phyloP scores from a whole-genome alignment of 2,797 vertebrate species.

The Buphagus erythrorhynchus region DNA sequence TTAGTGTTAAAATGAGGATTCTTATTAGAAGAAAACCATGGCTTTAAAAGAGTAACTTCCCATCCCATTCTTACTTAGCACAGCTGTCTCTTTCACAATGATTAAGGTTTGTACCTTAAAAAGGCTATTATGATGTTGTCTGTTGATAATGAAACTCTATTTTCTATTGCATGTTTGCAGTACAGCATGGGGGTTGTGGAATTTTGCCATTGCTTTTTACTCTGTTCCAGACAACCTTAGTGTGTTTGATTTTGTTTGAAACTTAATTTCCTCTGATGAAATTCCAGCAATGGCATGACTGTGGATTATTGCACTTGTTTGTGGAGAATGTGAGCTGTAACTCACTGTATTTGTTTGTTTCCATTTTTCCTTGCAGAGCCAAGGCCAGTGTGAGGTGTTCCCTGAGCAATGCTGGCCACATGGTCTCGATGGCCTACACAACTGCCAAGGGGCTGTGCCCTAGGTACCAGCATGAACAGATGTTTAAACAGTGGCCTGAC shows the following conservation, averaged over 20 bases:
- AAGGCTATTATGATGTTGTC: neutral
- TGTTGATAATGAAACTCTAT: neutral
- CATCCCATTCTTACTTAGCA: neutral
- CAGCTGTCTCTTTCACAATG: neutral
- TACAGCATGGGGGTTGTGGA: neutral
- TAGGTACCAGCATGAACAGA: neutral
- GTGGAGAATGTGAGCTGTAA: neutral
- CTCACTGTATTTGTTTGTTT: neutral
- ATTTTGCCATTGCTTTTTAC: conserved; percentile 18
- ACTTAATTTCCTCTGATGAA: conserved; percentile 9
- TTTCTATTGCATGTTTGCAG: neutral
- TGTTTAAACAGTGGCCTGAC: neutral
- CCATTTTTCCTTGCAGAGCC: neutral
- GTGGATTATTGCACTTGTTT: neutral
- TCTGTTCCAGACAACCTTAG: neutral
- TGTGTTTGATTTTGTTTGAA: conserved; percentile 5
- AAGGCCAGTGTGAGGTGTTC: neutral
- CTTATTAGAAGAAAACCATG: neutral
- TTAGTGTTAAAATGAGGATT: neutral
- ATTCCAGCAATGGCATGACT: neutral
- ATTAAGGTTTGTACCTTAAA: conserved; percentile 6
- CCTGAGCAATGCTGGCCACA: rapidly evolving
- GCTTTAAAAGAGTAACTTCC: neutral
- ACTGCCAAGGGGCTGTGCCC: neutral
- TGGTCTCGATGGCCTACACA: rapidly evolving